Base-by-base conservation (phyloP, 2,888 invertebrate species). In the Caprella mutica region DNA sequence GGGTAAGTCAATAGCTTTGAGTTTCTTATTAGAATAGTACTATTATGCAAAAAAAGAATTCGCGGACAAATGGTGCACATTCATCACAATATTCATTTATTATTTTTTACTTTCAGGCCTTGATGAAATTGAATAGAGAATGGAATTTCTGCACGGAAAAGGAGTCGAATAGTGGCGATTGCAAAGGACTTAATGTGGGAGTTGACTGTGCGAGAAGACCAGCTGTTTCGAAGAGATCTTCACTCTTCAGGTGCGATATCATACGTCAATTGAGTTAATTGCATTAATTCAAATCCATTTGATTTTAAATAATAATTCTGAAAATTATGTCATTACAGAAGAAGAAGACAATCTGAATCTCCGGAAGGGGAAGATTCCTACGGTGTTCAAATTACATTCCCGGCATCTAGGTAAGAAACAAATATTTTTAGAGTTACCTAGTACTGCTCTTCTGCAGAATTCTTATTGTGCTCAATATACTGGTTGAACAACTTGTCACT, bases 81-180 rank as follows among this genome's bases (percentile, higher is more conserved):
- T 12, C 14, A 35, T 35, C 12, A 12, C 12, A 12, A 35, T 35
- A 35, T 35, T 12, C 14, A 38, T 38, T 17, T 38, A 38, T 38
- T 17, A 17, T 17, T 38, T 17, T 38, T 17, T 21, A 43, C 40
- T 21, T 48, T 6, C 33, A 83, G 68, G 89, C 92, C 8, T 85
- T 96, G 54, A 88, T 91, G 69, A 83, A 88, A 50, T 78, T 94
- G 54, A 93, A 96, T 72, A 81, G 89, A 68, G 90, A 93, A 70
- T 96, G 94, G 94, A 88, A 90, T 78, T 88, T 94, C 84, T 94
- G 94, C 72, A 89, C 91, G 0, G 87, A 89, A 71, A 83, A 87
- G 60, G 79, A 83, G 44, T 86, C 90, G 75, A 51, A 56, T 19
- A 63, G 53, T 6, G 65, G 63, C 35, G 38, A 33, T 71, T 93